phyloP scores from a whole-genome alignment of 2,888 invertebrate species.

The Campoplex capitator region DNA sequence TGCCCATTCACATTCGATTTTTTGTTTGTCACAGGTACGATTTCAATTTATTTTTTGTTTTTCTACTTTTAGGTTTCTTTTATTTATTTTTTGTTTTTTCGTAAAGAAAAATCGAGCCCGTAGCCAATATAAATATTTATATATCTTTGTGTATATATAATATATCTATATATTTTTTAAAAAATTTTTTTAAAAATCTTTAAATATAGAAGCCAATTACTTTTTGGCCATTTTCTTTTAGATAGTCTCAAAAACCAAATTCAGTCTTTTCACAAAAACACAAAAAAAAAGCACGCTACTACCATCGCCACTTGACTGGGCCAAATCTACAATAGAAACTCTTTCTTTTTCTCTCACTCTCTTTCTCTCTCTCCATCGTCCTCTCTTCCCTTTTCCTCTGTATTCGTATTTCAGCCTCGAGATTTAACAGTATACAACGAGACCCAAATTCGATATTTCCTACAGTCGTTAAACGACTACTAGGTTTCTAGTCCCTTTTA shows the following conservation, averaged over 20 bases:
- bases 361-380: background rate
- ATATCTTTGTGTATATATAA: constrained; percentile 51
- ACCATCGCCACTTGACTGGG: constrained; percentile 77
- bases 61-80: constrained; percentile 53
- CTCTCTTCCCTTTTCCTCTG: constrained; percentile 1
- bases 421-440: constrained; percentile 62
- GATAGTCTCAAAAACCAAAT: constrained; percentile 71
- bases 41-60: constrained; percentile 71
- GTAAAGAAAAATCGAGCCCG: constrained; percentile 69
- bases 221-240: constrained; percentile 61
- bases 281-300: constrained; percentile 72
- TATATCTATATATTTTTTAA: constrained; percentile 46
- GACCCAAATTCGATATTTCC: constrained; percentile 64
- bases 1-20: constrained; percentile 68
- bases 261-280: constrained; percentile 74
- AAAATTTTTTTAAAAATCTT: background rate
- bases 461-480: constrained; percentile 54
- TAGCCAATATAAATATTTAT: constrained; percentile 62
- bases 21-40: constrained; percentile 67
- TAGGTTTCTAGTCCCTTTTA: constrained; percentile 35
- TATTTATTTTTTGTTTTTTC: background rate
- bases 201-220: constrained; percentile 50
- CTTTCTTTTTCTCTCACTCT: constrained; percentile 19
- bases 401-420: constrained; percentile 61
- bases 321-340: constrained; percentile 70